Conservation (phyloP, 2,797 vertebrate species). For the Triplophysa bombifrons region DNA sequence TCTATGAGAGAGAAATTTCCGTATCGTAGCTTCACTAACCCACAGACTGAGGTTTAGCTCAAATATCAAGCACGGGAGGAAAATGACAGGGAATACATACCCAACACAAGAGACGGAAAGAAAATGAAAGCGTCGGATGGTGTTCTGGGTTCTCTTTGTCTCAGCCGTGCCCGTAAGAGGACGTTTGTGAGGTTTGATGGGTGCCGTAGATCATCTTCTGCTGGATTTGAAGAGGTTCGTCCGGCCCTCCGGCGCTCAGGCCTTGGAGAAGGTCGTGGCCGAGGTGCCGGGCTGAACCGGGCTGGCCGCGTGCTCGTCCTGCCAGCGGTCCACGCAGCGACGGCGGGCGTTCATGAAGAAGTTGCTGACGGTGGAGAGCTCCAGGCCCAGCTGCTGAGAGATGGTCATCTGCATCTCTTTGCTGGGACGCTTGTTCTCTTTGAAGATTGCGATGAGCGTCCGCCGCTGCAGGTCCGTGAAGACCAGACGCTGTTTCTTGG, state of each 20-base stretch:
- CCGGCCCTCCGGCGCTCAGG: conserved; percentile 73
- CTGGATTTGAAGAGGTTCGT: conserved; percentile 14
- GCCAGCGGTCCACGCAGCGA: conserved; percentile 94
- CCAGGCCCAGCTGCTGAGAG: conserved; percentile 95
- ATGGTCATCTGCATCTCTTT: conserved; percentile 99
- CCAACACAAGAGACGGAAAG: conserved; percentile 7
- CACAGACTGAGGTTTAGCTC: conserved; percentile 46
- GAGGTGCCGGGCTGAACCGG: conserved; percentile 81
- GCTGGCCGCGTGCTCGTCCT: conserved; percentile 79
- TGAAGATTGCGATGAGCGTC: conserved; percentile 97
- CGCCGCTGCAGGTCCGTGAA: conserved; percentile 99
- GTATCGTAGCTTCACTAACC: background rate
- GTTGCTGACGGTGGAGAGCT: conserved; percentile 97
- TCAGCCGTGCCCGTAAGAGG: conserved; percentile 48
- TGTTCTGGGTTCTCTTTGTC: background rate
- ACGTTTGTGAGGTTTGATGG: conserved; percentile 39
- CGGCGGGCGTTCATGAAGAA: conserved; percentile 99
- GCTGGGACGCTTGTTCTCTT: conserved; percentile 97
- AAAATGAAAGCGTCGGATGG: background rate
- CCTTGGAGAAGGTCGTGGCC: conserved; percentile 91
- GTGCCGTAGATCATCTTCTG: conserved; percentile 26
- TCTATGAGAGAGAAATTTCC: conserved; percentile 41
- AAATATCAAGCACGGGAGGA: conserved; percentile 56
- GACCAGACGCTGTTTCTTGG: conserved; percentile 97
- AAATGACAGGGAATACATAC: background rate